phyloP scores from a whole-genome alignment of 2,797 vertebrate species.

The Halcyon leucocephala region DNA sequence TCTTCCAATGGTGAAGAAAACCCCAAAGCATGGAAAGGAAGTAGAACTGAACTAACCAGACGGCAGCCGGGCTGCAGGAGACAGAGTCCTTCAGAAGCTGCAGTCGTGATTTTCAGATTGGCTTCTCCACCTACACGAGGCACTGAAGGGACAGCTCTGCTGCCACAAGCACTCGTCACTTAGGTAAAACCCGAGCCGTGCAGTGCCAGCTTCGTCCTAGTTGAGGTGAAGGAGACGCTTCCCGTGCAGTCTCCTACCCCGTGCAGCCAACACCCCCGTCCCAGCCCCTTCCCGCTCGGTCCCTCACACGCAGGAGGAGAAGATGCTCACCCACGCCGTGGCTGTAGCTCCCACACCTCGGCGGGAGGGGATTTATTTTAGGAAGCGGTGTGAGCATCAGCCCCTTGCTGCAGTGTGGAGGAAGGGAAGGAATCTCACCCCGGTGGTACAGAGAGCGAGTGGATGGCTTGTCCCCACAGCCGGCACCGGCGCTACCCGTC shows the following conservation, averaged over 20 bases:
- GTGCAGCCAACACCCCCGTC: not conserved
- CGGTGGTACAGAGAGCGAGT: rapidly evolving
- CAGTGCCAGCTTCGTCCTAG: not conserved
- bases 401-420: not conserved
- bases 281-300: not conserved
- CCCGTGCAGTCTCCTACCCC: not conserved
- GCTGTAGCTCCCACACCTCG: not conserved
- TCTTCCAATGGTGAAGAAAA: not conserved
- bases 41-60: not conserved
- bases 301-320: not conserved
- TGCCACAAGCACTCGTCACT: not conserved
- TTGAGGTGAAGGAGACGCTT: not conserved
- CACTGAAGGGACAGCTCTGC: not conserved
- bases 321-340: not conserved
- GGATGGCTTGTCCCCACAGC: not conserved
- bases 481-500: not conserved
- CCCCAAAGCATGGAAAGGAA: not conserved
- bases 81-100: not conserved
- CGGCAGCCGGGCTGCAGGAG: not conserved
- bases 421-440: not conserved
- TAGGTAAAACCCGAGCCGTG: not conserved
- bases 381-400: not conserved
- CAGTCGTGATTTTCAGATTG: not conserved
- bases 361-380: not conserved
- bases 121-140: not conserved